Evolutionary conservation across 2,888 invertebrate genomes (phyloP), one percentile per base, ranked within the genome.

Genomic region (Heliconius ethilla): DNA sequence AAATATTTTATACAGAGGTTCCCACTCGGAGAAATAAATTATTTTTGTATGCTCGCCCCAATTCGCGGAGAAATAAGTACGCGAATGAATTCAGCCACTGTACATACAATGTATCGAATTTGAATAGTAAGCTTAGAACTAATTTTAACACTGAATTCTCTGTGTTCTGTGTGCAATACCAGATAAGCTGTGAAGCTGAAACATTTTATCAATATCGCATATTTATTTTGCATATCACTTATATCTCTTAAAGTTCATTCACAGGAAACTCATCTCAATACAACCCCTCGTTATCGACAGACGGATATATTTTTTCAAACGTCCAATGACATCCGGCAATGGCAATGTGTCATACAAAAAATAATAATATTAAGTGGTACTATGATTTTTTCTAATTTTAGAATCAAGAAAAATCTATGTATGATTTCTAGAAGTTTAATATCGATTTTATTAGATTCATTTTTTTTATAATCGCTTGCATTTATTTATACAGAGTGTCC

Each of bases 281-380:
- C 77, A 66, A 72, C 72, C 72, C 65, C 27, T n/a, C 27, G 27
- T 65, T 72, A 77, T 77, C 66, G 67, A 67, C 76, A 55, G 65
- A 72, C 70, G 40, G 66, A 29, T 62, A 76, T 45, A 55, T 62
- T 77, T 77, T 77, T 77, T n/a, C 62, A 77, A 40, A 73, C 66
- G 77, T 77, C 67, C 77, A 69, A 55, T 72, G 72, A 69, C 73
- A 77, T 77, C 77, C 77, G 73, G 62, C 66, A 40, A 40, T 73
- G 73, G 62, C 66, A 40, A 40, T 73, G 65, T 27, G 27, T 75
- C 59, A 67, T 40, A 73, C 33, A 65, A 40, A 72, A 65, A 51
- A 29, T 27, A 33, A 33, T 33, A n/a, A 59, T 40, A 5, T 27
- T 7, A 22, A 9, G 9, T 73, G 6, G 27, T 40, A 65, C 66